These are phyloP conservation scores for Xestia c-nigrum DNA, from an alignment of 2,888 invertebrate species.

Conservation along the genomic window DNA sequence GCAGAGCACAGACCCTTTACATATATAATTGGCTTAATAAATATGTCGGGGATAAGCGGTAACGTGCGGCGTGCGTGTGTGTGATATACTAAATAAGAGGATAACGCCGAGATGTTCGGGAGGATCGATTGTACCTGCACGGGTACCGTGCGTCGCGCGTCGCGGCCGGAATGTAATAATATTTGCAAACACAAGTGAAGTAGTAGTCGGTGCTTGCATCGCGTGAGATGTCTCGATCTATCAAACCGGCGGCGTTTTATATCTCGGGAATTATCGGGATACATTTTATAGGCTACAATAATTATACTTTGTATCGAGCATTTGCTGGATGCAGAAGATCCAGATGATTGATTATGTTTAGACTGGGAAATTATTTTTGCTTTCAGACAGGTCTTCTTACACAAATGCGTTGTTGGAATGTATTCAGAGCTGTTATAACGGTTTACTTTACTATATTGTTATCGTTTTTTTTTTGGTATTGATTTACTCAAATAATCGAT, in stretches of 20 bases:
- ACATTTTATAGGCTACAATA: background rate
- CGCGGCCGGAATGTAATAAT: slow-evolving; percentile 21
- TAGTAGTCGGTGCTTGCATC: slow-evolving; percentile 17
- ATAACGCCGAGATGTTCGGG: slow-evolving; percentile 44
- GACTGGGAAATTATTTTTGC: background rate
- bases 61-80: slow-evolving; percentile 42
- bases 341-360: slow-evolving; percentile 4
- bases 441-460: background rate
- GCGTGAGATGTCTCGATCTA: slow-evolving; percentile 27
- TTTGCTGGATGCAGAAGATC: slow-evolving; percentile 9
- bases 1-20: slow-evolving; percentile 29
- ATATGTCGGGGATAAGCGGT: slow-evolving; percentile 56
- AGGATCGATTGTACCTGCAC: slow-evolving; percentile 23
- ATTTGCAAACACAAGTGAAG: slow-evolving; percentile 35
- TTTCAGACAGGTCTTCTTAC: background rate
- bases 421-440: background rate
- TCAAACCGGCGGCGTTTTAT: slow-evolving; percentile 20
- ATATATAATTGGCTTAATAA: slow-evolving; percentile 64
- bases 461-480: background rate
- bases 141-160: too few species aligned
- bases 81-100: slow-evolving; percentile 42
- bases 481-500: background rate
- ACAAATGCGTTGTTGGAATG: background rate
- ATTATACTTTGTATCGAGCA: background rate
- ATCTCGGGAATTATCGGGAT: slow-evolving; percentile 22